Base-by-base conservation (phyloP, 1,140 invertebrate species). In the Euschistus heros region DNA sequence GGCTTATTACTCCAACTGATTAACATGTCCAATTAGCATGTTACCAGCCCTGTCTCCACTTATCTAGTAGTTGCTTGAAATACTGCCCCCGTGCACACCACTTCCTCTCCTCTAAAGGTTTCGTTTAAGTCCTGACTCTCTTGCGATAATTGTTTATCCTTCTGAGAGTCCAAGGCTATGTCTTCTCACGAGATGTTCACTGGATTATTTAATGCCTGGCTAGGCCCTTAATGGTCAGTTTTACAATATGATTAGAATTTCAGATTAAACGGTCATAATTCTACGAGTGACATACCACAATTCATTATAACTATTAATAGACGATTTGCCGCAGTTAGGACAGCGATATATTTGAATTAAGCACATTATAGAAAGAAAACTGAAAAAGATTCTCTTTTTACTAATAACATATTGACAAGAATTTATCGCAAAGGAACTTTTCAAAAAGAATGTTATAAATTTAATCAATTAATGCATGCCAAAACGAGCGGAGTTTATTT, bases 21-120 rank as follows among this genome's bases (percentile, higher is more conserved):
- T 50, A 50, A 50, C 47, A 50, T 50, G 47, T 50, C 47, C 47
- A 50, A 50, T 50, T 50, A 50, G 47, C 47, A 50, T 50, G 47
- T 50, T 50, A 13, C 47, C 47, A 7, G 47, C 3, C n/a, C 5
- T 2, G 8, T 18, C 47, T 44, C 22, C 47, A 50, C 10, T 50
- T 50, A 50, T 50, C 47, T 50, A 6, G 10, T 6, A 3, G n/a
- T 0, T 13, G 6, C 1, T 37, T 50, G 22, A 50, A 50, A 50
- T 50, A 50, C 47, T 50, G 47, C 47, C 47, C 17, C 22, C 47
- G 5, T 1, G 47, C 47, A 50, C 22, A 50, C 47, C 2, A 47
- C 46, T n/a, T 15, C 46, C 46, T 47, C 46, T 18, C 6, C 47
- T 18, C 47, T 50, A 18, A 22, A 20, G n/a, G 22, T 17, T 22